These are phyloP conservation scores for Sinocyclocheilus grahami DNA, from an alignment of 2,113 vertebrate genomes.

Conservation along the genomic window DNA sequence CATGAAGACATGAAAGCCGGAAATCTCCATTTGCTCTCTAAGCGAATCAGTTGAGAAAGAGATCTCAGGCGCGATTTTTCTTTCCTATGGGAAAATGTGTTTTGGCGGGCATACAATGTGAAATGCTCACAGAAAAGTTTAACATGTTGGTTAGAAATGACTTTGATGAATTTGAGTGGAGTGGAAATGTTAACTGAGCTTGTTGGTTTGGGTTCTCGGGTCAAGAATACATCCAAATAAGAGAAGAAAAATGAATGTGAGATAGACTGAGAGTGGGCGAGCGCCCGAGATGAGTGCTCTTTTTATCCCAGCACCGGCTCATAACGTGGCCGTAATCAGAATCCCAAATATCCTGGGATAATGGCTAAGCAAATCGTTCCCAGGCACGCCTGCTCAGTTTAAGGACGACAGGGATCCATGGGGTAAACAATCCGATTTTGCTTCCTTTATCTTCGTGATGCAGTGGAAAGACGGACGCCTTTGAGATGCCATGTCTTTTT, in stretches of 20 bases:
- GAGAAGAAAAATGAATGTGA: constrained; percentile 21
- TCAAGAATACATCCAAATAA: constrained; percentile 38
- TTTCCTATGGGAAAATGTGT: constrained; percentile 12
- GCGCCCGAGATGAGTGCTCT: constrained; percentile 62
- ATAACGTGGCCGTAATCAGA: constrained; percentile 70
- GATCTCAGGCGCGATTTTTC: background rate
- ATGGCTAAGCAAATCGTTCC: constrained; percentile 78
- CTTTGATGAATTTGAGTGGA: constrained; percentile 23
- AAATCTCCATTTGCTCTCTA: background rate
- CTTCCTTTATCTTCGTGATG: constrained; percentile 74
- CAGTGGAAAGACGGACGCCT: constrained; percentile 68
- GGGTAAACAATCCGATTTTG: constrained; percentile 78
- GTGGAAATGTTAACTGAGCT: constrained; percentile 9
- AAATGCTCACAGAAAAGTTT: background rate
- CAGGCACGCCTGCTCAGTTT: constrained; percentile 71
- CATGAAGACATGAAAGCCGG: background rate
- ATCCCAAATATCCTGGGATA: constrained; percentile 73
- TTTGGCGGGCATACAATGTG: background rate
- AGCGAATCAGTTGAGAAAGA: background rate
- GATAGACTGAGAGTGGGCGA: constrained; percentile 15
- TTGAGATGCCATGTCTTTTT: constrained; percentile 76
- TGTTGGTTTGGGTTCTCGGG: background rate
- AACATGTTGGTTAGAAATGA: constrained; percentile 19
- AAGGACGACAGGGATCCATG: constrained; percentile 69
- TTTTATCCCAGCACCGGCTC: constrained; percentile 62